Conservation (phyloP, 1,140 invertebrate species). For the Theocolax elegans region DNA sequence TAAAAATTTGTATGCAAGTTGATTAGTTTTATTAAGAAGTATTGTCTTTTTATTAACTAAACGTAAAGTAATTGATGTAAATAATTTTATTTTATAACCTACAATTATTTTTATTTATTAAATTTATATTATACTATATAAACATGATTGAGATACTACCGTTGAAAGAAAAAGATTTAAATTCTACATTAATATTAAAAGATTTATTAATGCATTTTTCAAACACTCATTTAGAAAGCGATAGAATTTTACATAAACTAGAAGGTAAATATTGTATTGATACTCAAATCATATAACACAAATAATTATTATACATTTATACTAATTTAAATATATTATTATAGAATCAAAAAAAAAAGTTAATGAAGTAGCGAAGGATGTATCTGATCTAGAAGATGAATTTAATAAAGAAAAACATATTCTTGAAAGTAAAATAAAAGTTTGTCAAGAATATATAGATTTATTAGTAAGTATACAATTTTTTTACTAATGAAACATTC, state of each 20-base stretch:
- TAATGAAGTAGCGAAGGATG: conserved; percentile 23
- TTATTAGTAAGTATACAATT: conserved; percentile 8
- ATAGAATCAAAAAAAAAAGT: conserved; percentile 28
- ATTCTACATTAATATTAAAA: conserved; percentile 25
- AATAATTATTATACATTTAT: background rate
- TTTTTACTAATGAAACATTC: background rate
- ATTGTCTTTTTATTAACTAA: too few relatives aligned
- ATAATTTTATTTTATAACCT: too few relatives aligned
- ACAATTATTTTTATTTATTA: too few relatives aligned
- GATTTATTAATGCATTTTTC: conserved; percentile 23
- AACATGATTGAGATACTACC: conserved; percentile 29
- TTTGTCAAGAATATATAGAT: conserved; percentile 8
- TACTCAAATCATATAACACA: too few relatives aligned
- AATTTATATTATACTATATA: background rate
- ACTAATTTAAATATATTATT: background rate
- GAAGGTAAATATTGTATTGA: conserved; percentile 20
- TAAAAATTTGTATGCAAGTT: too few relatives aligned
- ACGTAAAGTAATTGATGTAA: too few relatives aligned
- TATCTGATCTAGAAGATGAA: conserved; percentile 20
- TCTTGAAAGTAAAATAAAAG: conserved; percentile 18
- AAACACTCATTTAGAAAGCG: conserved; percentile 20
- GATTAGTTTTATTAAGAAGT: too few relatives aligned
- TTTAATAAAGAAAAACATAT: conserved; percentile 27
- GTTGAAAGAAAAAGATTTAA: conserved; percentile 9
- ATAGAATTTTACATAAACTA: conserved; percentile 23